Evolutionary conservation across 2,113 vertebrate genomes (phyloP).

Genomic region (Leptobrachium ailaonicum): DNA sequence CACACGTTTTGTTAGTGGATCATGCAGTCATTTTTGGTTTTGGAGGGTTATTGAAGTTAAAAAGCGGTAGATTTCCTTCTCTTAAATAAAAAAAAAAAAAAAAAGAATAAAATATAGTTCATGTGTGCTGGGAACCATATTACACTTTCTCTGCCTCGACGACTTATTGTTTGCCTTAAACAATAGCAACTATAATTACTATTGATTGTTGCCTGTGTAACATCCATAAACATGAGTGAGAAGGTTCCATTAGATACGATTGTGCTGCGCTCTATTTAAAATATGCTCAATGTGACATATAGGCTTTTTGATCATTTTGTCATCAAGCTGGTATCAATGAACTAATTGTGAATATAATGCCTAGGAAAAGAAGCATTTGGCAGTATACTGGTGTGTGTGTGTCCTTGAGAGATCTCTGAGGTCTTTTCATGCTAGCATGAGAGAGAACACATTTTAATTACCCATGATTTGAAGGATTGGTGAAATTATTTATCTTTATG

Average conservation of each 20-base stretch:
- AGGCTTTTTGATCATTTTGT: not conserved
- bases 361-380: too few relatives aligned
- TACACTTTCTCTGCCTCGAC: not conserved
- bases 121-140: not conserved
- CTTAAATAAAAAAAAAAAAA: not conserved
- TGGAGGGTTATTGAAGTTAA: not conserved
- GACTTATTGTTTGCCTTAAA: slow-evolving; percentile 11
- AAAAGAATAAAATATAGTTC: not conserved
- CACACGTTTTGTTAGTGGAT: not conserved
- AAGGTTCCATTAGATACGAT: slow-evolving; percentile 2
- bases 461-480: too few relatives aligned
- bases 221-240: slow-evolving; percentile 28
- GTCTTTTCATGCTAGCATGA: too few relatives aligned
- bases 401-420: too few relatives aligned
- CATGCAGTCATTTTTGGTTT: slow-evolving; percentile 12
- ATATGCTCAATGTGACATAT: not conserved
- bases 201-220: slow-evolving; percentile 32
- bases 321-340: too few relatives aligned
- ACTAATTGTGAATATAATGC: too few relatives aligned
- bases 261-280: not conserved
- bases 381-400: too few relatives aligned
- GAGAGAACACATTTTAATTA: too few relatives aligned
- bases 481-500: too few relatives aligned
- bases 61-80: slow-evolving; percentile 10
- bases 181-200: slow-evolving; percentile 36